Conservation (phyloP, 2,888 invertebrate genomes). For the Pachliopta kotzebuea region DNA sequence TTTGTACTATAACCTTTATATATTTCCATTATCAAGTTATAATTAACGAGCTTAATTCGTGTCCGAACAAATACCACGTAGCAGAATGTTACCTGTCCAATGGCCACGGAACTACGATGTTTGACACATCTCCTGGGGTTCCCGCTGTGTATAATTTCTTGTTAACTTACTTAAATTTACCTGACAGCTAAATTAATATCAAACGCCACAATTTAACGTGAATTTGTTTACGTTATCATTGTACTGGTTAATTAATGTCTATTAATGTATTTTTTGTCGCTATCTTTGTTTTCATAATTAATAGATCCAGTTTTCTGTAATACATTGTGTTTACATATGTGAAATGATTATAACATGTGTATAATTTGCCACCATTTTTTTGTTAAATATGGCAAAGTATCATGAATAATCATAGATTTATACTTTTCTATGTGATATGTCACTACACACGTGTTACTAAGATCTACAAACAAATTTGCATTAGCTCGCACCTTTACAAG, state of each 20-base stretch:
- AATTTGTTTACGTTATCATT: conserved; percentile 8
- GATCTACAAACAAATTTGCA: neutral
- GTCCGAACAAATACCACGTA: conserved; percentile 5
- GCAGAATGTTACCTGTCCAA: conserved; percentile 20
- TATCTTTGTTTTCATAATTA: neutral
- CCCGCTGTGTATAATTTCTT: conserved; percentile 25
- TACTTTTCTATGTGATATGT: neutral
- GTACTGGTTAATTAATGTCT: neutral
- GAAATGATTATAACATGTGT: neutral
- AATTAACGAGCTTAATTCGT: conserved; percentile 7
- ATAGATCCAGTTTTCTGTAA: neutral
- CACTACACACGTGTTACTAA: neutral
- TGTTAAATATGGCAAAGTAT: neutral
- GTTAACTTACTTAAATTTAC: conserved; percentile 23
- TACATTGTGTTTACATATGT: neutral
- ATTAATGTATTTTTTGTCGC: neutral
- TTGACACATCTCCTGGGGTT: conserved; percentile 18
- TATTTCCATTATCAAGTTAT: neutral
- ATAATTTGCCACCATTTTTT: neutral
- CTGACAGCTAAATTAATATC: conserved; percentile 21
- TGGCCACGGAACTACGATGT: conserved; percentile 24
- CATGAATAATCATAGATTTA: neutral
- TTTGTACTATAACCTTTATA: neutral
- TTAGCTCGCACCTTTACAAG: neutral
- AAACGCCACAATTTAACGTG: conserved; percentile 14